Base-by-base conservation (phyloP, 2,888 invertebrate species). In the Gerris lacustris region DNA sequence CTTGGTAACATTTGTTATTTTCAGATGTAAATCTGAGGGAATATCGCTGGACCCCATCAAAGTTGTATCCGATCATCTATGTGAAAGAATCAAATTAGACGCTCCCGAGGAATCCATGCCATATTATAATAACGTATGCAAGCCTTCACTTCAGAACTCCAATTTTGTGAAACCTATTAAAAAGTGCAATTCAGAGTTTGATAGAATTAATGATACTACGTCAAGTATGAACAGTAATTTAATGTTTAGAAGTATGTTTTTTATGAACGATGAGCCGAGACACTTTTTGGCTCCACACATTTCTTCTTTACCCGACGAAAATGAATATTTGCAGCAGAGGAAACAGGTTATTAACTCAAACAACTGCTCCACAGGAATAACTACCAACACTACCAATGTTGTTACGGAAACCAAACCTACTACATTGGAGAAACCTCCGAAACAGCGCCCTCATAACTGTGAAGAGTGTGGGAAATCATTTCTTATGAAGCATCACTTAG, bases 401-500 rank as follows among this genome's bases (percentile, higher is more conserved):
- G 69, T 66, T 7, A 69, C 68, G 55, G 69, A 68, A 31, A 45
- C 71, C 6, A 71, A 68, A 5, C 68, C 68, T n/a, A 68, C 71
- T 9, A 67, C 66, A 5, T n/a, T 64, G 7, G 64, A 64, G 11
- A 64, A 64, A 5, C 18, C 68, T 6, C 67, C 69, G 0, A 78
- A 78, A 74, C 77, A 77, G 68, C 73, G 78, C 17, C 78, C 78
- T 15, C 78, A 78, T 71, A 76, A 76, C 0, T 78, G 78, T 68
- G 77, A 76, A 70, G 78, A 78, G 71, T 78, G 78, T 72, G 78
- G 78, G 15, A 78, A 78, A 72, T 77, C 78, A 6, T 78, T 78
- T 73, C 73, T 78, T 63, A 72, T 78, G 73, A 78, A 78, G 71
- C 78, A 78, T 73, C 78, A 78, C 71, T 71, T 78, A 47, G 90